These are phyloP conservation scores for Setophaga kirtlandii DNA, from an alignment of 2,113 vertebrate genomes.

Conservation along the genomic window DNA sequence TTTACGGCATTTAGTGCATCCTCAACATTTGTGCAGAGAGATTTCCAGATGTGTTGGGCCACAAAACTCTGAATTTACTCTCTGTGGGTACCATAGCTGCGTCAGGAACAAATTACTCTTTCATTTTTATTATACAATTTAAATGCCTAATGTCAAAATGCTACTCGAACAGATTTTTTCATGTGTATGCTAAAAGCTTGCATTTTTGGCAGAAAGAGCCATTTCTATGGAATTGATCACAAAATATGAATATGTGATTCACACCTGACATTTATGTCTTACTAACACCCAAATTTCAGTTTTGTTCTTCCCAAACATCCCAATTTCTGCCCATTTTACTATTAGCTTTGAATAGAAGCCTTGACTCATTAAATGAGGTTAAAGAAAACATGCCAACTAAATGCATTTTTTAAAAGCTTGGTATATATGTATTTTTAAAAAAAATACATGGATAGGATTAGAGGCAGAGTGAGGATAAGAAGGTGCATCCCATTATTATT, in stretches of 20 bases:
- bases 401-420: not conserved
- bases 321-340: not conserved
- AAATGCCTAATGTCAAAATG: not conserved
- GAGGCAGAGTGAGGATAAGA: not conserved
- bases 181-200: not conserved
- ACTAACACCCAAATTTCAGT: not conserved
- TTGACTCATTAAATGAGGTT: not conserved
- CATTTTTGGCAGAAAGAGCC: not conserved
- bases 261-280: not conserved
- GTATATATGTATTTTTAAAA: accelerated
- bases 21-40: not conserved
- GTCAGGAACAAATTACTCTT: not conserved
- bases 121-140: not conserved
- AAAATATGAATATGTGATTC: not conserved
- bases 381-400: not conserved
- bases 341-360: not conserved
- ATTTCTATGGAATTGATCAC: not conserved
- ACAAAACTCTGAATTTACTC: not conserved
- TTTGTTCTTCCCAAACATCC: not conserved
- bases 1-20: not conserved
- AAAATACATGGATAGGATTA: not conserved
- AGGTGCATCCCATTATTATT: not conserved
- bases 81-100: not conserved
- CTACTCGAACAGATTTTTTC: not conserved
- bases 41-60: not conserved